These are phyloP conservation scores for Alloscopus bannaensis DNA, from an alignment of 2,888 invertebrate genomes.

Conservation along the genomic window DNA sequence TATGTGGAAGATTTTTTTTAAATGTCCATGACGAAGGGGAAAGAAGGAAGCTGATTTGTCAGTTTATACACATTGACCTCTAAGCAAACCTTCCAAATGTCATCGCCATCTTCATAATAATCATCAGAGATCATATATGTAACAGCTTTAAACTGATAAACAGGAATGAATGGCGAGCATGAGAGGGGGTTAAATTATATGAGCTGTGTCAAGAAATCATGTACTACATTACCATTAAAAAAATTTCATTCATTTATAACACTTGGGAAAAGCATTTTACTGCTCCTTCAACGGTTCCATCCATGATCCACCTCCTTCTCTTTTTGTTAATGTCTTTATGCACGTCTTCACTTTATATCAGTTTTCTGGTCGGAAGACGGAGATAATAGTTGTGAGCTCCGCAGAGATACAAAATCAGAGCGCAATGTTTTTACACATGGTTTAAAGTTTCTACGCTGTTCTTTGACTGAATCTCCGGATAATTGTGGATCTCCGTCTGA, in stretches of 20 bases:
- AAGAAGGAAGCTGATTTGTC: constrained; percentile 23
- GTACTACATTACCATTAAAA: constrained; percentile 14
- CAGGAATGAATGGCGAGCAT: not conserved
- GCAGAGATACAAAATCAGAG: too few species aligned
- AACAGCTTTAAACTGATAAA: constrained; percentile 11
- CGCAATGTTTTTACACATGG: too few species aligned
- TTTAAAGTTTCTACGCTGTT: too few species aligned
- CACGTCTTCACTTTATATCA: too few species aligned
- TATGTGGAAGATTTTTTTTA: too few species aligned
- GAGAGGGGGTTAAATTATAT: not conserved
- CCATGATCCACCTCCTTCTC: too few species aligned
- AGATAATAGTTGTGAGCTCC: too few species aligned
- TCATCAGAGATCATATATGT: constrained; percentile 24
- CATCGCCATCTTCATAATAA: constrained; percentile 6
- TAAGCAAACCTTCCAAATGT: constrained; percentile 38
- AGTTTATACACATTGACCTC: constrained; percentile 42
- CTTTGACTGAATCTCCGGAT: too few species aligned
- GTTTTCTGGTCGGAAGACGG: too few species aligned
- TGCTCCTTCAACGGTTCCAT: not conserved
- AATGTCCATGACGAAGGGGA: too few species aligned
- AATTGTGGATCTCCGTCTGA: too few species aligned
- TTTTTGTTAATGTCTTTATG: too few species aligned
- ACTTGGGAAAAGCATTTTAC: not conserved
- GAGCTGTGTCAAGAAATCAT: not conserved
- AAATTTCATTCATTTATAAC: not conserved